Evolutionary conservation across 92 coral and sea anemone species (phyloP).

Genomic region (Bergia puertoricense): DNA sequence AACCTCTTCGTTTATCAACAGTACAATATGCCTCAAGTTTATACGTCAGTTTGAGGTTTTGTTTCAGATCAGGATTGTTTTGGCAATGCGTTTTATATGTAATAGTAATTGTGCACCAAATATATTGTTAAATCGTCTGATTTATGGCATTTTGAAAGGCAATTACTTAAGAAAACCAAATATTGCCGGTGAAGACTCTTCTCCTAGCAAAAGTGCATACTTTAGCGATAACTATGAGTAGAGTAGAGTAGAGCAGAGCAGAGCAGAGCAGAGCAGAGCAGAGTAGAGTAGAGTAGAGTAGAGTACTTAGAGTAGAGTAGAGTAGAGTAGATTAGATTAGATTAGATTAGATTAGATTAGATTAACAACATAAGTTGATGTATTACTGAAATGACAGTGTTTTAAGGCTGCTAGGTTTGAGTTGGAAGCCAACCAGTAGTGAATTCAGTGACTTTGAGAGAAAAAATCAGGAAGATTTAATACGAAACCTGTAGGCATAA

Average conservation of each 20-base stretch:
- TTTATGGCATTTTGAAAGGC: too few species aligned
- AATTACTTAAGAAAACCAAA: too few species aligned
- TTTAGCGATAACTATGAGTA: neutral
- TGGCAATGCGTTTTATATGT: too few species aligned
- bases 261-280: neutral
- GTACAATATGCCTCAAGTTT: too few species aligned
- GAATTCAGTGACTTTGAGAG: neutral
- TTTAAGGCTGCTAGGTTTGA: slow-evolving; percentile 34
- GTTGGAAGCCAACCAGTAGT: slow-evolving; percentile 17
- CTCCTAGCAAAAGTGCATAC: too few species aligned
- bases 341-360: neutral
- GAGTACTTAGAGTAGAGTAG: neutral
- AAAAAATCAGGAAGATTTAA: neutral
- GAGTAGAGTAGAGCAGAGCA: neutral
- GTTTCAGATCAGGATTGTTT: too few species aligned
- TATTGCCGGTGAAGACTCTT: too few species aligned
- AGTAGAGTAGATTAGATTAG: neutral
- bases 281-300: neutral
- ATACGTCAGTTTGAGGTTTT: too few species aligned
- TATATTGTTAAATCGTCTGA: too few species aligned
- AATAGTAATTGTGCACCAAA: too few species aligned
- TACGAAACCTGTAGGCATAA: neutral
- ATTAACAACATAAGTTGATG: neutral
- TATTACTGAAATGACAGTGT: slow-evolving; percentile 3
- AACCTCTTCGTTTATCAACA: too few species aligned